Evolutionary conservation across 2,797 vertebrate species (phyloP), one percentile per base, ranked within the genome.

Genomic region (Lepus townsendii): DNA sequence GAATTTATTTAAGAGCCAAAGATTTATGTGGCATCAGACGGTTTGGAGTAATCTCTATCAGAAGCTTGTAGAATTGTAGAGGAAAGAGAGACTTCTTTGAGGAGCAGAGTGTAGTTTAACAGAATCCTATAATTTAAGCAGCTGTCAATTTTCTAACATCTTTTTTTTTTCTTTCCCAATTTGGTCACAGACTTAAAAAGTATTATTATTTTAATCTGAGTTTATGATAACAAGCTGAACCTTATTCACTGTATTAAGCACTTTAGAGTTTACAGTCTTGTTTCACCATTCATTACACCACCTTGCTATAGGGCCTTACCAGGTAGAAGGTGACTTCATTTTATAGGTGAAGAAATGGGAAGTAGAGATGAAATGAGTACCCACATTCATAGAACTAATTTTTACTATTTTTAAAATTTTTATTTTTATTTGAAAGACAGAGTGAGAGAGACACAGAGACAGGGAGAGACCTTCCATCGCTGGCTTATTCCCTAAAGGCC

Each of bases 1-100:
- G 83, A 69, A 62, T 91, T 92, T 76, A 83, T 63, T 92, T 91
- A 38, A 76, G 75, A 93, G 35, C 30, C 16, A 52, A 77, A 75
- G 93, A 89, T 66, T 65, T n/a, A 30, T 71, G 87, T 60, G 76
- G 80, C 20, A 27, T 35, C 22, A 16, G 76, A n/a, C 68, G 17
- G 84, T 96, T n/a, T 78, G 42, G 65, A 62, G 30, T 35, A 84
- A 32, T 77, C 54, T 60, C 60, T 26, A 32, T 60, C 11, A 60
- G 85, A 84, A 78, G n/a, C 32, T 11, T 2, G 30, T 20, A 63
- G 22, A 68, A 17, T 7, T 27, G 11, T 26, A 35, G 32, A 35
- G 20, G 8, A 27, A 85, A 63, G 38, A 57, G 42, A 20, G n/a
- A 32, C 62, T 93, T 75, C 9, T 2, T 57, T 1, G 63, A 42